A percentile compares a stretch with the other conserved stretches of the same genome.
Evolutionary conservation across 2,113 vertebrate species (phyloP).

Genomic region (Nothobranchius kuhntae): DNA sequence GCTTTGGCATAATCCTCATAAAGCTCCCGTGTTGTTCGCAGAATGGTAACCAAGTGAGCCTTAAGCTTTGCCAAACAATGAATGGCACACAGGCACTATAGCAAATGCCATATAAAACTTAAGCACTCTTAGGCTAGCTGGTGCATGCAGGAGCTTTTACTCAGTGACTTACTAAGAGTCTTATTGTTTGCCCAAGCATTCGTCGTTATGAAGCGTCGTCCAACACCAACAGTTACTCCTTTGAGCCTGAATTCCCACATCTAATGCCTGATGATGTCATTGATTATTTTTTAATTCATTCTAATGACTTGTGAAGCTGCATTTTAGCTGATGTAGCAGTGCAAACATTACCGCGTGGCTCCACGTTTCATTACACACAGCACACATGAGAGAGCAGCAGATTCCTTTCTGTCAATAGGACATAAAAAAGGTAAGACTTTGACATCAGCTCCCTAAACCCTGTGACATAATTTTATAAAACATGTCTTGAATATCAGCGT

Average conservation of each 20-base stretch:
- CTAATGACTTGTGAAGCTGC: neutral
- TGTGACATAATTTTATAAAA: too few species aligned
- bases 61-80: conserved; percentile 64
- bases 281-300: neutral
- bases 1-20: conserved; percentile 69
- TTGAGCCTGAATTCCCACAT: neutral
- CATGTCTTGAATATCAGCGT: too few species aligned
- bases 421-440: too few species aligned
- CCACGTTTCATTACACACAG: neutral
- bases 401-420: neutral
- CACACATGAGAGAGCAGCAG: neutral
- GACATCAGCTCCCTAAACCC: too few species aligned
- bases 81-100: conserved; percentile 43
- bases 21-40: conserved; percentile 63
- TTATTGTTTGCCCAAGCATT: conserved; percentile 23
- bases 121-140: conserved; percentile 44
- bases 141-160: conserved; percentile 26
- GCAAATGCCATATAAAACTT: conserved; percentile 54
- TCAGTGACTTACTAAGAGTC: conserved; percentile 25
- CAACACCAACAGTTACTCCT: neutral
- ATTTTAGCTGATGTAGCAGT: neutral
- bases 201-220: conserved; percentile 20
- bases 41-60: conserved; percentile 61
- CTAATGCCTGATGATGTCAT: neutral
- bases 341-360: neutral